Evolutionary conservation across 2,113 vertebrate species (phyloP).

Genomic region (Albula glossodonta): DNA sequence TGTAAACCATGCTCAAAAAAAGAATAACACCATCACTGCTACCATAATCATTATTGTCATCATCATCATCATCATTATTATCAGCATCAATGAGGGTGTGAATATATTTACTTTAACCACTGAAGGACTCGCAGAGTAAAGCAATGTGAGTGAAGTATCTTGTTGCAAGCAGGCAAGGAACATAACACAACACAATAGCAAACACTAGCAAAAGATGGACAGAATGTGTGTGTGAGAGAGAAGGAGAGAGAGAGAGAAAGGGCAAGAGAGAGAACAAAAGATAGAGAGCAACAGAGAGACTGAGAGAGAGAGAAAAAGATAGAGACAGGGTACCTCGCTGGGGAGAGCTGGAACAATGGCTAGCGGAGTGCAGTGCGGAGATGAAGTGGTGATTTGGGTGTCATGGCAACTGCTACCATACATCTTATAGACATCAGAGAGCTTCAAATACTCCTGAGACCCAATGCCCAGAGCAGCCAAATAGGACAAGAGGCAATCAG

Average conservation of each 20-base stretch:
- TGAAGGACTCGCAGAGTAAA: background rate
- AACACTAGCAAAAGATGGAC: background rate
- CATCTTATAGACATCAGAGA: constrained; percentile 79
- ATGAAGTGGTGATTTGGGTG: constrained; percentile 55
- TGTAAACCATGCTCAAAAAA: background rate
- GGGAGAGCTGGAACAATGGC: constrained; percentile 64
- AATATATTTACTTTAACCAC: too few relatives aligned
- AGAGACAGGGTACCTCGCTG: constrained; percentile 70
- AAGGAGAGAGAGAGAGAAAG: background rate
- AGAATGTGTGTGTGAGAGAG: background rate
- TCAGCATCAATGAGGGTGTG: too few relatives aligned
- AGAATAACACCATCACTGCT: background rate
- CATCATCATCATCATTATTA: too few relatives aligned
- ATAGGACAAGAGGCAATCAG: constrained; percentile 49
- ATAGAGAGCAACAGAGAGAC: background rate
- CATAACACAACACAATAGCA: too few relatives aligned
- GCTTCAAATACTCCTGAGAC: constrained; percentile 78
- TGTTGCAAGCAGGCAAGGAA: background rate
- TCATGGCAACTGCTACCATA: constrained; percentile 53
- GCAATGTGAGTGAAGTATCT: background rate
- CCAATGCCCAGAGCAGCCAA: constrained; percentile 35
- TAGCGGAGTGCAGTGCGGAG: constrained; percentile 58
- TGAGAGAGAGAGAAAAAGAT: constrained; percentile 14
- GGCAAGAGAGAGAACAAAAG: constrained; percentile 17
- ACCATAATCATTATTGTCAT: too few relatives aligned